These are phyloP conservation scores for Poeciliopsis occidentalis DNA, from an alignment of 2,113 vertebrate species.

Conservation along the genomic window DNA sequence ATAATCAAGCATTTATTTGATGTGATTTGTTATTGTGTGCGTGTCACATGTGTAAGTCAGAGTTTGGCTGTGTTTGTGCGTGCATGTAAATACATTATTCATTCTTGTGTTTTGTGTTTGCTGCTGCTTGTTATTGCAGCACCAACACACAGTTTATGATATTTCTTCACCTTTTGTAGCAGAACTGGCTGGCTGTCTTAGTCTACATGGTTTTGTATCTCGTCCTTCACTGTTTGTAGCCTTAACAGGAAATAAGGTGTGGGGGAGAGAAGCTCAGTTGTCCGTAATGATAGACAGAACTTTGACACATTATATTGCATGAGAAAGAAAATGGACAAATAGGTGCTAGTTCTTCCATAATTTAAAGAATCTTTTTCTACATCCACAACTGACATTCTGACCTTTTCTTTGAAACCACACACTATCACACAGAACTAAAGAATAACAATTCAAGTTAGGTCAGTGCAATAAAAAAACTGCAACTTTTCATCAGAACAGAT, in stretches of 20 bases:
- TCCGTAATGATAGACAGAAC: constrained; percentile 25
- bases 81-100: constrained; percentile 72
- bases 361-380: not conserved
- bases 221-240: constrained; percentile 54
- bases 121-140: constrained; percentile 63
- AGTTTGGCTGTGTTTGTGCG: constrained; percentile 23
- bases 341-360: not conserved
- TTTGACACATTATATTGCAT: constrained; percentile 25
- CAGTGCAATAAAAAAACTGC: constrained; percentile 2
- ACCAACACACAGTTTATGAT: constrained; percentile 57
- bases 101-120: constrained; percentile 57
- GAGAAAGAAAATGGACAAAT: constrained; percentile 13
- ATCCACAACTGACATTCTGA: constrained; percentile 5
- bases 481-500: too few species aligned
- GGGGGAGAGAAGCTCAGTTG: constrained; percentile 12
- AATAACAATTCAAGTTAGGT: constrained; percentile 29
- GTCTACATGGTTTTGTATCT: constrained; percentile 46
- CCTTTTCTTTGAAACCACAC: constrained; percentile 17
- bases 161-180: constrained; percentile 68
- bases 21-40: constrained; percentile 62
- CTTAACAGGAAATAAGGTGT: constrained; percentile 21
- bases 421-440: not conserved
- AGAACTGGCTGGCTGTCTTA: constrained; percentile 40
- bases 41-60: constrained; percentile 22
- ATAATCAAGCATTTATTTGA: constrained; percentile 99